These are phyloP conservation scores for Idris sp. DNA, from an alignment of 1,140 invertebrate genomes.

Conservation along the genomic window DNA sequence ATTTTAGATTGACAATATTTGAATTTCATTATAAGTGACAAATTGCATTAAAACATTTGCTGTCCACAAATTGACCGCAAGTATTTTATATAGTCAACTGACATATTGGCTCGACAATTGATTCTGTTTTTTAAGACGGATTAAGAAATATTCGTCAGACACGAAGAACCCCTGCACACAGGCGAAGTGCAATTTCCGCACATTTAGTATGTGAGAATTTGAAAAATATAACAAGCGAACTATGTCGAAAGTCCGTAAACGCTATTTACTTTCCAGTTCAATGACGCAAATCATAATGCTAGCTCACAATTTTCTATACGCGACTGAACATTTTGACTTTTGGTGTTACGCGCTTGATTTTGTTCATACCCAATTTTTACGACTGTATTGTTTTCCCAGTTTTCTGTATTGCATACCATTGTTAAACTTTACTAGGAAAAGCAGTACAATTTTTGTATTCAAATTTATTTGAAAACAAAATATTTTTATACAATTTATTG, in stretches of 20 bases:
- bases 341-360: slow-evolving; percentile 31
- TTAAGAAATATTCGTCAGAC: slow-evolving; percentile 22
- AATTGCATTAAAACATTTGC: not conserved
- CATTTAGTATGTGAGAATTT: slow-evolving; percentile 51
- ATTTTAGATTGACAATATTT: too few species aligned
- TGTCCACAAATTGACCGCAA: slow-evolving; percentile 11
- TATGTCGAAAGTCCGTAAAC: slow-evolving; percentile 56
- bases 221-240: slow-evolving; percentile 57
- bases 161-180: not conserved
- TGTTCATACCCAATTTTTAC: slow-evolving; percentile 18
- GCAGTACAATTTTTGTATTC: too few species aligned
- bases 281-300: slow-evolving; percentile 53
- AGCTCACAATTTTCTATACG: slow-evolving; percentile 37
- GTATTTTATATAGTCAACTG: slow-evolving; percentile 18
- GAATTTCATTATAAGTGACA: not conserved
- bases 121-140: slow-evolving; percentile 23
- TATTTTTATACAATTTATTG: too few species aligned
- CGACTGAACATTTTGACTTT: slow-evolving; percentile 56
- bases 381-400: not conserved
- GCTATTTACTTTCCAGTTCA: slow-evolving; percentile 61
- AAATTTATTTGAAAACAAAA: too few species aligned
- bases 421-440: too few species aligned
- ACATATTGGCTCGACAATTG: slow-evolving; percentile 9
- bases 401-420: not conserved
- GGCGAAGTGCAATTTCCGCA: slow-evolving; percentile 19